These are phyloP conservation scores for Electrophaes corylata DNA, from an alignment of 2,888 invertebrate species.

Conservation along the genomic window DNA sequence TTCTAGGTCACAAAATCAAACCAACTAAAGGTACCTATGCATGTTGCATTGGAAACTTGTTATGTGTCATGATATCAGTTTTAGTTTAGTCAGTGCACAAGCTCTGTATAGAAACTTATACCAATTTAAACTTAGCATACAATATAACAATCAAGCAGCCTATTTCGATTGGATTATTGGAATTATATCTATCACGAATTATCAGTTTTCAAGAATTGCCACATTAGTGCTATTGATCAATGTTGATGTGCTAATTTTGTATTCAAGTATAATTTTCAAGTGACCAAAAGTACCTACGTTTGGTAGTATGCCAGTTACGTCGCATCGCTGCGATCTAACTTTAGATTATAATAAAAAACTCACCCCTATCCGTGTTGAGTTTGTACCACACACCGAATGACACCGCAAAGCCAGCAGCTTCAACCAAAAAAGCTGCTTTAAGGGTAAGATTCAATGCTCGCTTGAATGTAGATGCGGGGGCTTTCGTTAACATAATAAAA, in stretches of 20 bases:
- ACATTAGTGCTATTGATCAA: too few species aligned
- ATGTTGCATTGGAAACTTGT: too few species aligned
- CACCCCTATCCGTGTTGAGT: conserved; percentile 89
- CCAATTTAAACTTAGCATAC: too few species aligned
- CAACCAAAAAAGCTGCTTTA: conserved; percentile 83
- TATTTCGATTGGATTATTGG: too few species aligned
- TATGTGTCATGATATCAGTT: too few species aligned
- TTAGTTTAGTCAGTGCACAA: too few species aligned
- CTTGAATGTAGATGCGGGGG: conserved; percentile 82
- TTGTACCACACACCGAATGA: conserved; percentile 87
- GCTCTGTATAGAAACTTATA: too few species aligned
- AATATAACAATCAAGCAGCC: too few species aligned
- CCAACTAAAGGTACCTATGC: too few species aligned
- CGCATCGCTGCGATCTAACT: not conserved
- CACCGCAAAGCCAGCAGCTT: conserved; percentile 84
- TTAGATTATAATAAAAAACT: conserved; percentile 43
- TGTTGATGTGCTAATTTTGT: not conserved
- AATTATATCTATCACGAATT: too few species aligned
- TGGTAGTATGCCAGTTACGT: not conserved
- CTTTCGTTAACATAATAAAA: conserved; percentile 87
- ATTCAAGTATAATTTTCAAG: not conserved
- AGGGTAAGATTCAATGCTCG: conserved; percentile 81
- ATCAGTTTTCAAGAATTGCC: too few species aligned
- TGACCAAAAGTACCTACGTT: not conserved
- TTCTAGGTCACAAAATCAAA: too few species aligned